phyloP scores from a whole-genome alignment of 2,888 invertebrate genomes.

The Andrena flavipes region DNA sequence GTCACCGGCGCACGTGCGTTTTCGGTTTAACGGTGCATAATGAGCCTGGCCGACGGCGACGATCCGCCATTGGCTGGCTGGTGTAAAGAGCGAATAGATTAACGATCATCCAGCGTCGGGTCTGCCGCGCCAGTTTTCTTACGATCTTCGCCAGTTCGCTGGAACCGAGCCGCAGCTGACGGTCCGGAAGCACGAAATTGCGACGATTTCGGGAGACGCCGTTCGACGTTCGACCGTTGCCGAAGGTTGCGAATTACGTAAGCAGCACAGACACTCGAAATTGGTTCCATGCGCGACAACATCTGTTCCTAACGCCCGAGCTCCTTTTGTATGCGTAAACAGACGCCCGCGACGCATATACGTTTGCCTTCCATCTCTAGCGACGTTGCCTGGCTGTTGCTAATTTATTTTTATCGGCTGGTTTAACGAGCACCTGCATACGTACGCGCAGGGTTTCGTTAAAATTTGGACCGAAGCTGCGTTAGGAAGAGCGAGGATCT shows the following conservation, averaged over 20 bases:
- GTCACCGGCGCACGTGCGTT: conserved; percentile 42
- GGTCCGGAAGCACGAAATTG: no score
- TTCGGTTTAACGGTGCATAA: conserved; percentile 43
- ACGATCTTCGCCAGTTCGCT: no score
- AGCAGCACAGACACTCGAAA: conserved; percentile 43
- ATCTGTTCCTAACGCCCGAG: conserved; percentile 59
- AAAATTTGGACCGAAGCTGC: not conserved
- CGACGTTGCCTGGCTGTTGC: not conserved
- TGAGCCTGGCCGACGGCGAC: not conserved
- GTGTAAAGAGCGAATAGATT: not conserved
- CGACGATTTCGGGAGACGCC: not conserved
- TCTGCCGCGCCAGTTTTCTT: no score
- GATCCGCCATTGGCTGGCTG: conserved; percentile 3
- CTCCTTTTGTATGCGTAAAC: conserved; percentile 39
- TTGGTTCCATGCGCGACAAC: conserved; percentile 53
- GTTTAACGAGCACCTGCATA: not conserved
- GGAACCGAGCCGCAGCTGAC: no score
- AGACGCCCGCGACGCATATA: conserved; percentile 35
- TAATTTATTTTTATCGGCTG: conserved; percentile 29
- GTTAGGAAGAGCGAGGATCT: not conserved
- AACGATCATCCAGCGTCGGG: no score
- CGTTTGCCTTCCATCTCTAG: conserved; percentile 44
- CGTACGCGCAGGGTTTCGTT: not conserved
- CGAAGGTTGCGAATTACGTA: conserved; percentile 57
- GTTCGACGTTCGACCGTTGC: conserved; percentile 23